These are phyloP conservation scores for Perca flavescens DNA, from an alignment of 2,113 vertebrate species.

Conservation along the genomic window DNA sequence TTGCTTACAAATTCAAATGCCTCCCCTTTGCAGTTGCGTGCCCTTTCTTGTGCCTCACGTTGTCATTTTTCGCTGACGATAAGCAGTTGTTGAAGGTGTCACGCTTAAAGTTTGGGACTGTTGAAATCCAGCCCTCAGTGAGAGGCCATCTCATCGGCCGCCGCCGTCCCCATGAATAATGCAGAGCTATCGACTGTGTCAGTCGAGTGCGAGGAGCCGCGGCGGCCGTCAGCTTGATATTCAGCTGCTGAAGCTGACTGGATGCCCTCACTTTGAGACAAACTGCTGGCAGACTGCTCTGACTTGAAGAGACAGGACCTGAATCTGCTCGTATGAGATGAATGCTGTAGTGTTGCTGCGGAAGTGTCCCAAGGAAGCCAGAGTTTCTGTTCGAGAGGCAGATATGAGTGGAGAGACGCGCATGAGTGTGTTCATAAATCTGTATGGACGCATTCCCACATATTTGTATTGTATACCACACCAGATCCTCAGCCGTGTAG, in stretches of 20 bases:
- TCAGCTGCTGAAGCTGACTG: slow-evolving; percentile 76
- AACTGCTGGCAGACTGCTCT: slow-evolving; percentile 73
- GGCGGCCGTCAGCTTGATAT: slow-evolving; percentile 76
- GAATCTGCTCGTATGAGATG: slow-evolving; percentile 58
- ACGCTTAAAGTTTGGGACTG: slow-evolving; percentile 71
- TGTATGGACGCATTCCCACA: slow-evolving; percentile 28
- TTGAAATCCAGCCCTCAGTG: slow-evolving; percentile 74
- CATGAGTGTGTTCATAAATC: slow-evolving; percentile 8
- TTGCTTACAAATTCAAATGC: slow-evolving; percentile 24
- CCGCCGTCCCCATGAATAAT: slow-evolving; percentile 79
- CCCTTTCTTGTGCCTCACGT: slow-evolving; percentile 46
- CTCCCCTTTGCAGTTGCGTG: slow-evolving; percentile 29
- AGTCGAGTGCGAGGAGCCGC: slow-evolving; percentile 67
- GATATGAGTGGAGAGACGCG: slow-evolving; percentile 1
- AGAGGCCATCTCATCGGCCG: slow-evolving; percentile 75
- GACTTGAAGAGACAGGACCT: slow-evolving; percentile 68
- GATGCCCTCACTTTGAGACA: slow-evolving; percentile 80
- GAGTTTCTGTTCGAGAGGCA: not conserved
- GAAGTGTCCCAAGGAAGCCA: slow-evolving; percentile 28
- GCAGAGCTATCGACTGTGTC: slow-evolving; percentile 83
- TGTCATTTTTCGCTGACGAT: slow-evolving; percentile 77
- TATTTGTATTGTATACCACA: slow-evolving; percentile 20
- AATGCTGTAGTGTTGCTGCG: slow-evolving; percentile 6
- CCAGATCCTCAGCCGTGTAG: slow-evolving; percentile 2
- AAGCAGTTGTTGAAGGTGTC: slow-evolving; percentile 78